Evolutionary conservation across 2,888 invertebrate species (phyloP).

Genomic region (Notodonta ziczac): DNA sequence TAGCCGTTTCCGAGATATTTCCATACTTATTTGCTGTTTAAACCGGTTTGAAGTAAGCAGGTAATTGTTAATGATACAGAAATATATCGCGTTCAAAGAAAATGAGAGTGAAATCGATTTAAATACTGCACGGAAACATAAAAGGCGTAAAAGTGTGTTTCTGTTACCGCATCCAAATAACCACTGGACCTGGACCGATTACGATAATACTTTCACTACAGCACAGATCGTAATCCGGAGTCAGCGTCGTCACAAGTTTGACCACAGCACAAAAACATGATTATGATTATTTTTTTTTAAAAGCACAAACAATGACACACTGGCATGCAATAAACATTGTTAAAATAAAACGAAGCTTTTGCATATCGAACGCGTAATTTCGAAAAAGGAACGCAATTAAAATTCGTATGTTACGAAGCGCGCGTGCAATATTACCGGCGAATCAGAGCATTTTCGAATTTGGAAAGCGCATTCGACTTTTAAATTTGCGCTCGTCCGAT

Average conservation of each 20-base stretch:
- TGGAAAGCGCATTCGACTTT: conserved; percentile 39
- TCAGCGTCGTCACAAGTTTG: neutral
- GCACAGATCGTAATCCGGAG: conserved; percentile 3
- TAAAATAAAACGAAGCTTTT: conserved; percentile 8
- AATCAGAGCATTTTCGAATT: conserved; percentile 41
- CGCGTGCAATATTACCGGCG: conserved; percentile 19
- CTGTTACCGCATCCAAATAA: conserved; percentile 15
- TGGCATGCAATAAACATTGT: conserved; percentile 4
- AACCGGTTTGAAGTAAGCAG: too few species aligned
- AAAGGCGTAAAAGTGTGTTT: neutral
- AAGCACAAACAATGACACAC: neutral
- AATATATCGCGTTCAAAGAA: too few species aligned
- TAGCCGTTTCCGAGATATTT: too few species aligned
- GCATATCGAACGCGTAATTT: conserved; percentile 8
- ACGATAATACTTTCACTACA: conserved; percentile 18
- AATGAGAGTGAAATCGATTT: neutral
- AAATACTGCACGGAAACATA: neutral
- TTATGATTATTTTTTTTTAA: neutral
- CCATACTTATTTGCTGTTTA: too few species aligned
- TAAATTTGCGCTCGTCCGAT: conserved; percentile 18
- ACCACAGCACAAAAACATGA: neutral
- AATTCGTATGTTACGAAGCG: conserved; percentile 8
- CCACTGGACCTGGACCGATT: conserved; percentile 7
- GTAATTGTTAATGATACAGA: too few species aligned
- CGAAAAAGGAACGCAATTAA: conserved; percentile 32